Percentiles rank a stretch among this genome's conserved stretches.
Conservation (phyloP, 2,888 invertebrate species). For the Monochamus alternatus region DNA sequence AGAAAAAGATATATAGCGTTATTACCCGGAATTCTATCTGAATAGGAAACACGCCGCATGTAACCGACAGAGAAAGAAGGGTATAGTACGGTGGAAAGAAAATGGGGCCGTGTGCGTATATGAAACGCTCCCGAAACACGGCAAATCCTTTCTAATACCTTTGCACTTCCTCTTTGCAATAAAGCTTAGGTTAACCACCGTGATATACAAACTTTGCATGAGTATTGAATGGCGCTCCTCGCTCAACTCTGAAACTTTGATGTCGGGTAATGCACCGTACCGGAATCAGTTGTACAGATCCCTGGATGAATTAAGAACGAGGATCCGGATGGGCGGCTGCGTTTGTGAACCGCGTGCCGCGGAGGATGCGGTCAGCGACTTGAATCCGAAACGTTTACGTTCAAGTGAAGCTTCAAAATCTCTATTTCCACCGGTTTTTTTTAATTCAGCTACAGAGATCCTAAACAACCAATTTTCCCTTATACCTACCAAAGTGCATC, state of each 20-base stretch:
- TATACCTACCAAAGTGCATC: no score
- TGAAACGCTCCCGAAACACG: slow-evolving; percentile 48
- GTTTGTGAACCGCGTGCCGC: no score
- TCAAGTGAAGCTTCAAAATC: neutral
- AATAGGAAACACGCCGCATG: neutral
- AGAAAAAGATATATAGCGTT: neutral
- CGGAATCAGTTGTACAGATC: slow-evolving; percentile 24
- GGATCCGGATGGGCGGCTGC: neutral
- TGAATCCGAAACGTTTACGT: no score
- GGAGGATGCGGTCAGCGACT: no score
- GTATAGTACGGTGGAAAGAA: slow-evolving; percentile 2
- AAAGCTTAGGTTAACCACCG: slow-evolving; percentile 62
- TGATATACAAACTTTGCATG: slow-evolving; percentile 51
- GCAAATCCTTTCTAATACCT: slow-evolving; percentile 63
- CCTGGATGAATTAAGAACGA: slow-evolving; percentile 21
- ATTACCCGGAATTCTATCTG: neutral
- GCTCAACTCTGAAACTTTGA: slow-evolving; percentile 51
- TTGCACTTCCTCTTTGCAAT: slow-evolving; percentile 64
- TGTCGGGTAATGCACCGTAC: slow-evolving; percentile 49
- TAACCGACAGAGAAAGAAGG: neutral
- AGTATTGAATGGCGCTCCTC: slow-evolving; percentile 42
- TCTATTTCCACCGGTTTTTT: no score
- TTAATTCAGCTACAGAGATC: no score
- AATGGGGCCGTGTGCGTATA: slow-evolving; percentile 19
- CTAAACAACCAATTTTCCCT: no score